A percentile compares a stretch with the other conserved stretches of the same genome.
phyloP scores from a whole-genome alignment of 2,113 vertebrate species.

The Mungos mungo region DNA sequence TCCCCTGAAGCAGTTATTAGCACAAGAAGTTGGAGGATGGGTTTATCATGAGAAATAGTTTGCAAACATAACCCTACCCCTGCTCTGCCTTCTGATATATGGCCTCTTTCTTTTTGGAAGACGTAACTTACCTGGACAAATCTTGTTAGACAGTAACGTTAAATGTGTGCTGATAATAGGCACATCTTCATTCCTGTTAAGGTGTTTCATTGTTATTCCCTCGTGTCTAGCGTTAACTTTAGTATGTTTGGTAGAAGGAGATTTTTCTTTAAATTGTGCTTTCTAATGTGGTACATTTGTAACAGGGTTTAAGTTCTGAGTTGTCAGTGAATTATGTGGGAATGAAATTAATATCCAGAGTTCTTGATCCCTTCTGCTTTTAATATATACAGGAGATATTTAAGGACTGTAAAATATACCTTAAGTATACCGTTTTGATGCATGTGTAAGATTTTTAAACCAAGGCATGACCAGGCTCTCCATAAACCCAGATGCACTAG shows the following conservation, averaged over 20 bases:
- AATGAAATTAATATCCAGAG: not conserved
- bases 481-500: conserved; percentile 81
- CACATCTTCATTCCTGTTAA: not conserved
- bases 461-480: conserved; percentile 81
- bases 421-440: conserved; percentile 74
- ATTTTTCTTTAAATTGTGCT: not conserved
- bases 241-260: not conserved
- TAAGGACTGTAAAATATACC: conserved; percentile 52
- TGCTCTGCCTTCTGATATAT: not conserved
- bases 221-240: not conserved
- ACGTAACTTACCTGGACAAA: not conserved
- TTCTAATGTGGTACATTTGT: conserved; percentile 5
- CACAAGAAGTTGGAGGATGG: conserved; percentile 47
- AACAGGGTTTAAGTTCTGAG: conserved; percentile 9
- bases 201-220: not conserved
- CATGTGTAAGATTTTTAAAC: conserved; percentile 82
- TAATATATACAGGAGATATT: not conserved
- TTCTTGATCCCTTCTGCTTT: not conserved
- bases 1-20: conserved; percentile 60
- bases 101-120: conserved; percentile 48
- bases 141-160: not conserved
- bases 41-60: conserved; percentile 49
- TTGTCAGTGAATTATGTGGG: conserved; percentile 5
- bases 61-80: conserved; percentile 48
- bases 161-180: not conserved